Base-by-base conservation (phyloP, 2,888 invertebrate genomes). In the Temnothorax ravouxi region DNA sequence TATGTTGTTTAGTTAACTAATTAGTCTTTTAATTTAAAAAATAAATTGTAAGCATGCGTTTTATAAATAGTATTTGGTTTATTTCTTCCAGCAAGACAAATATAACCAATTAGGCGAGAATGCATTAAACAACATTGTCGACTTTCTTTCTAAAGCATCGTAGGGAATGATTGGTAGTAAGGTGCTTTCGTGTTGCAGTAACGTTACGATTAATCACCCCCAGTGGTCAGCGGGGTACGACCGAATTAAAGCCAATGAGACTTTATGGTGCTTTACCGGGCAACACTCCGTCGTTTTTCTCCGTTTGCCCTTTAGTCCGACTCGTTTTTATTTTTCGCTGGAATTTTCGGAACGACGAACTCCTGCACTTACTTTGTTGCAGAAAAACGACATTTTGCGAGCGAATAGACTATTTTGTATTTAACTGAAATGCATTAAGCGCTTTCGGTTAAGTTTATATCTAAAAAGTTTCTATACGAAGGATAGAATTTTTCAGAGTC, bases 201-300 rank as follows among this genome's bases (percentile, higher is more conserved):
- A 80, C 86, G 86, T 74, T 66, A 80, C 88, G 89, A 90, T 90
- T 89, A 89, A 88, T 90, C 89, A 91, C 88, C 59, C 86, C 74
- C 82, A 54, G 77, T 83, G 74, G 75, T 72, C 76, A 81, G 82
- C 75, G 77, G 75, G 87, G 84, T 77, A 84, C 86, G 71, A 84
- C 74, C 87, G 87, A 89, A 89, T 91, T 90, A 91, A 89, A 89
- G 88, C 71, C 88, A 87, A 89, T 85, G 85, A 88, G 87, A 87
- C 79, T 88, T 86, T 90, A 84, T 83, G 86, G 84, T 71, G 81
- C 67, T 59, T 76, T 80, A 44, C 29, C 50, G 18, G n/a, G 47
- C 50, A 75, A 50, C 44, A 56, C 67, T 44, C 54, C 41, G n/a
- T 25, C 62, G 41, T 41, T 38, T 66, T 66, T 25, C 66, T 69